Evolutionary conservation across 92 coral and sea anemone genomes (phyloP).

Genomic region (Epizoanthus stellaris): DNA sequence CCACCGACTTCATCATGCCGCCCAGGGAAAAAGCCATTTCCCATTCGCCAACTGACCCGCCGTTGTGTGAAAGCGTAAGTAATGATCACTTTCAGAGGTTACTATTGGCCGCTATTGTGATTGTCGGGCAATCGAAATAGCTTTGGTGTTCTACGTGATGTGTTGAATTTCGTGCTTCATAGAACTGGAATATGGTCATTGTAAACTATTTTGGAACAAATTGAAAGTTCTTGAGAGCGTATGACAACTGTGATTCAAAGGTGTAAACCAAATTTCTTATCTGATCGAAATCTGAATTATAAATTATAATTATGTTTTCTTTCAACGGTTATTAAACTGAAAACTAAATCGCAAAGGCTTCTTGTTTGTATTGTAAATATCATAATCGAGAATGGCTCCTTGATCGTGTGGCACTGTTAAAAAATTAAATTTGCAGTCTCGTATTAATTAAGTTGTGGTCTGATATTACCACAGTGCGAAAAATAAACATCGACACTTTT

Average conservation of each 20-base stretch:
- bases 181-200: neutral
- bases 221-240: neutral
- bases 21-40: slow-evolving; percentile 82
- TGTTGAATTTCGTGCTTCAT: neutral
- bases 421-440: too few relatives aligned
- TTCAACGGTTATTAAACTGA: too few relatives aligned
- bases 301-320: neutral
- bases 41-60: slow-evolving; percentile 89
- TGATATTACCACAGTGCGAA: neutral
- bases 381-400: too few relatives aligned
- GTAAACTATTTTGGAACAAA: neutral
- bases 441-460: neutral
- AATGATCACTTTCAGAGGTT: neutral
- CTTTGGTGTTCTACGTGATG: neutral
- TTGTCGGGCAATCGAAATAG: neutral
- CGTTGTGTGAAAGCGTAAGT: slow-evolving; percentile 94
- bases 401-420: too few relatives aligned
- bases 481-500: too few relatives aligned
- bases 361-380: too few relatives aligned
- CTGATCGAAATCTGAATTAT: neutral
- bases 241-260: neutral
- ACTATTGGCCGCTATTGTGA: slow-evolving; percentile 4
- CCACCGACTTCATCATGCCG: slow-evolving; percentile 76
- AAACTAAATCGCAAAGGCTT: too few relatives aligned
- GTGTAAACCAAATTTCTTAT: neutral